Evolutionary conservation across 2,888 invertebrate genomes (phyloP).

Genomic region (Agapetus fuscipes): DNA sequence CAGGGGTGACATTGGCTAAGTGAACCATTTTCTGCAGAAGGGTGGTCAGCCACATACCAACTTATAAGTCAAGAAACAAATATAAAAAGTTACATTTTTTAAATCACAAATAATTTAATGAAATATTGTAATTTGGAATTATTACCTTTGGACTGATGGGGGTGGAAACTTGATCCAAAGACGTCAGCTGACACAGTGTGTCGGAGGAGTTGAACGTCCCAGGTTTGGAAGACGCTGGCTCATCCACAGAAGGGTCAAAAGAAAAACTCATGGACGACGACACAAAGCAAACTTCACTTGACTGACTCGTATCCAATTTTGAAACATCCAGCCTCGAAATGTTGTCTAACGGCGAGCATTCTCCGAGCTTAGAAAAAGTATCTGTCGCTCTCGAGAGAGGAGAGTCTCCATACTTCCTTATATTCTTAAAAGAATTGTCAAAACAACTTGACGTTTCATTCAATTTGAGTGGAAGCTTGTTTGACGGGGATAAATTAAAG

Average conservation of each 20-base stretch:
- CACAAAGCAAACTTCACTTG: constrained; percentile 42
- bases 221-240: constrained; percentile 36
- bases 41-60: no score
- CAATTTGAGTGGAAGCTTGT: constrained; percentile 16
- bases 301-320: constrained; percentile 37
- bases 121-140: no score
- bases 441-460: constrained; percentile 16
- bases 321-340: constrained; percentile 11
- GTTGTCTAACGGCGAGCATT: constrained; percentile 17
- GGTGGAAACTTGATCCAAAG: constrained; percentile 44
- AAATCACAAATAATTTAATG: no score
- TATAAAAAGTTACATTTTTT: no score
- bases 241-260: constrained; percentile 40
- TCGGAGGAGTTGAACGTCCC: constrained; percentile 45
- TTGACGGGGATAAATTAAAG: constrained; percentile 16
- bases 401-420: constrained; percentile 16
- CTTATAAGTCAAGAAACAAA: no score
- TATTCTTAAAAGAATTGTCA: constrained; percentile 14
- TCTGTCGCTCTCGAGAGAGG: constrained; percentile 14
- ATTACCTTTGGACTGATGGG: constrained; percentile 44
- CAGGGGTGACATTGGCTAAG: no score
- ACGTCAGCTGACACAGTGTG: constrained; percentile 45
- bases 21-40: no score
- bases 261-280: constrained; percentile 46
- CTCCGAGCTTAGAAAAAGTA: constrained; percentile 17